These are phyloP conservation scores for Dendroctonus ponderosae DNA, from an alignment of 1,140 invertebrate genomes.

Conservation along the genomic window DNA sequence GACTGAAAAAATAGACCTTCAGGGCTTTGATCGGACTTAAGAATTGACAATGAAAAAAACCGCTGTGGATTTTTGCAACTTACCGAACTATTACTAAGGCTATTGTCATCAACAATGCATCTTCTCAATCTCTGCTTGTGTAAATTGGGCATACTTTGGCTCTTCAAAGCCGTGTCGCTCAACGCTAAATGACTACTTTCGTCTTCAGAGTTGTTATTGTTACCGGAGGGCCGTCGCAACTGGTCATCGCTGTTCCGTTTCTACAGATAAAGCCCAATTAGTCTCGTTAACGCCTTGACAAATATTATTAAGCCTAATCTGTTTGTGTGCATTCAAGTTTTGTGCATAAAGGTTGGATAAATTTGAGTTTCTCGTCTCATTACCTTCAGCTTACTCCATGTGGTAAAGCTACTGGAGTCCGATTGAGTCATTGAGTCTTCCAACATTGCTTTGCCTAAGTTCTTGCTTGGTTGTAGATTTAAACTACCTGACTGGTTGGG, in stretches of 20 bases:
- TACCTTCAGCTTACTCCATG: constrained; percentile 76
- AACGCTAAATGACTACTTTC: constrained; percentile 55
- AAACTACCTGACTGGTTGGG: constrained; percentile 25
- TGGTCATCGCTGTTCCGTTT: constrained; percentile 54
- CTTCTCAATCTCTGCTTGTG: constrained; percentile 47
- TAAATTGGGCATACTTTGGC: constrained; percentile 74
- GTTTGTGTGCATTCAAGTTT: no score
- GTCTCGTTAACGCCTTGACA: no score
- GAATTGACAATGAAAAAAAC: no score
- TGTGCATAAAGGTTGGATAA: no score
- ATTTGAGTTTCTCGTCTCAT: neutral
- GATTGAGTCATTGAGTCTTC: constrained; percentile 79
- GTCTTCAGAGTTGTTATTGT: constrained; percentile 63
- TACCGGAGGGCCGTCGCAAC: constrained; percentile 67
- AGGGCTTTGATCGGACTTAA: neutral
- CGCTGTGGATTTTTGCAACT: constrained; percentile 34
- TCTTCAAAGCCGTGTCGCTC: constrained; percentile 57
- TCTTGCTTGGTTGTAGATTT: constrained; percentile 10
- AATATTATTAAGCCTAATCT: no score
- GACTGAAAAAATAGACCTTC: constrained; percentile 45
- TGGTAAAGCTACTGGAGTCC: constrained; percentile 75
- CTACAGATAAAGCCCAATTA: constrained; percentile 17
- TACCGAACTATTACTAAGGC: constrained; percentile 58
- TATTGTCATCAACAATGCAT: constrained; percentile 35
- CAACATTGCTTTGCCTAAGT: constrained; percentile 44